Conservation (phyloP, 2,797 vertebrate genomes). For the Bucorvus abyssinicus region DNA sequence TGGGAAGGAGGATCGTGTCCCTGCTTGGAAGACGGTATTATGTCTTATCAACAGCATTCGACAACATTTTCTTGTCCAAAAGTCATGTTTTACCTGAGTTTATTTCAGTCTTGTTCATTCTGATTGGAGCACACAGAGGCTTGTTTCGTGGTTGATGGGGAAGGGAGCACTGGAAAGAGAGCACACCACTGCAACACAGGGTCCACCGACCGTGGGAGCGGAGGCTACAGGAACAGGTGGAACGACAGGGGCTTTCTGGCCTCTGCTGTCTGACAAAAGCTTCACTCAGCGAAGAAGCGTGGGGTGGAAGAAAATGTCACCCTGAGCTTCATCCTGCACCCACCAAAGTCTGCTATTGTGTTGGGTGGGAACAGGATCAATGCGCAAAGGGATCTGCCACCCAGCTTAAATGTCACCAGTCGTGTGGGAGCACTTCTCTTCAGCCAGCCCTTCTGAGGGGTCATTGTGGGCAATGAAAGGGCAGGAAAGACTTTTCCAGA, state of each 20-base stretch:
- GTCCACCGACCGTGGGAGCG: rapidly evolving
- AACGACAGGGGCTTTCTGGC: not conserved
- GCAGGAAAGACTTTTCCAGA: constrained; percentile 26
- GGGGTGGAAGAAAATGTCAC: constrained; percentile 68
- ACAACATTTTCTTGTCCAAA: not conserved
- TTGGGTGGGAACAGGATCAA: not conserved
- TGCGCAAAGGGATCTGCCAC: not conserved
- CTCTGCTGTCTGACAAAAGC: constrained; percentile 32
- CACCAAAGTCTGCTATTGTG: constrained; percentile 29
- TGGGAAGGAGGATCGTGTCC: not conserved
- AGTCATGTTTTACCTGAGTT: not conserved
- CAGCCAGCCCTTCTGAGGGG: constrained; percentile 30
- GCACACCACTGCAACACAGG: rapidly evolving
- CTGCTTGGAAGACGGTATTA: not conserved
- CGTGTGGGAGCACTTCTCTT: constrained; percentile 37
- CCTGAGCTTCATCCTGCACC: not conserved
- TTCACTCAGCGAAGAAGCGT: constrained; percentile 26
- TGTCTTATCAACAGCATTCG: not conserved
- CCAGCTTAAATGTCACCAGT: constrained; percentile 50
- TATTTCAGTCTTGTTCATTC: not conserved
- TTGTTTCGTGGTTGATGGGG: not conserved
- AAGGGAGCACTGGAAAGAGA: not conserved
- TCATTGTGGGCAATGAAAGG: constrained; percentile 55
- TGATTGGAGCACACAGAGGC: not conserved
- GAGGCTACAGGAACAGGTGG: constrained; percentile 14